These are phyloP conservation scores for Gymnocephalus cernua DNA, from an alignment of 2,113 vertebrate species.

Conservation along the genomic window DNA sequence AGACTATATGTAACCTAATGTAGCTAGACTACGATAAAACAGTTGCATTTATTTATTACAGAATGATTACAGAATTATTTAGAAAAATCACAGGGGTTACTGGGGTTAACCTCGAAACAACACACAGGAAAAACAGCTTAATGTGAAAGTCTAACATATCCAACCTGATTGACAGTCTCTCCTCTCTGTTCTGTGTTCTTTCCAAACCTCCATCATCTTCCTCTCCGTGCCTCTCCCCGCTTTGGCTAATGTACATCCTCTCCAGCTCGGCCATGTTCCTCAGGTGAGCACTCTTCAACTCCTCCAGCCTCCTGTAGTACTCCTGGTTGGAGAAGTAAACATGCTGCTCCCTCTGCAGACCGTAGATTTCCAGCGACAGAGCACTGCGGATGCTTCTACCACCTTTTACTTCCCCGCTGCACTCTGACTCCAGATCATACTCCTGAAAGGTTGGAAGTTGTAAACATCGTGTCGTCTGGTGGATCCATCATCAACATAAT, in stretches of 20 bases:
- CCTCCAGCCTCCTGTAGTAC: slow-evolving; percentile 91
- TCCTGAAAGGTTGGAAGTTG: slow-evolving; percentile 34
- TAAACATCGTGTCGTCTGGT: background rate
- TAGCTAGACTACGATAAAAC: too few species aligned
- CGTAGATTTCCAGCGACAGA: slow-evolving; percentile 68
- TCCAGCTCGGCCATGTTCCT: slow-evolving; percentile 90
- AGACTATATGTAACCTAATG: too few species aligned
- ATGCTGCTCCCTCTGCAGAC: slow-evolving; percentile 68
- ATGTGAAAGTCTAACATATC: background rate
- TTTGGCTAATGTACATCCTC: slow-evolving; percentile 86
- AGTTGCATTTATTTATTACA: too few species aligned
- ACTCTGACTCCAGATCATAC: slow-evolving; percentile 36
- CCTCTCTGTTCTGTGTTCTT: slow-evolving; percentile 15
- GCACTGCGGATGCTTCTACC: slow-evolving; percentile 38
- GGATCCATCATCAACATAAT: background rate
- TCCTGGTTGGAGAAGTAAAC: slow-evolving; percentile 87
- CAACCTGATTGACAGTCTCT: slow-evolving; percentile 46
- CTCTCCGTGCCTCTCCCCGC: slow-evolving; percentile 58
- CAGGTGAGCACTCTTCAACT: slow-evolving; percentile 88
- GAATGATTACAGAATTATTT: too few species aligned
- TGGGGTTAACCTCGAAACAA: background rate
- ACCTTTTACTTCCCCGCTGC: slow-evolving; percentile 33
- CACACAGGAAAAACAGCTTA: background rate
- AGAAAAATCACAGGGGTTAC: too few species aligned
- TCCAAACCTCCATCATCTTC: background rate